Evolutionary conservation across 2,113 vertebrate species (phyloP).

Genomic region (Aegotheles bennettii): DNA sequence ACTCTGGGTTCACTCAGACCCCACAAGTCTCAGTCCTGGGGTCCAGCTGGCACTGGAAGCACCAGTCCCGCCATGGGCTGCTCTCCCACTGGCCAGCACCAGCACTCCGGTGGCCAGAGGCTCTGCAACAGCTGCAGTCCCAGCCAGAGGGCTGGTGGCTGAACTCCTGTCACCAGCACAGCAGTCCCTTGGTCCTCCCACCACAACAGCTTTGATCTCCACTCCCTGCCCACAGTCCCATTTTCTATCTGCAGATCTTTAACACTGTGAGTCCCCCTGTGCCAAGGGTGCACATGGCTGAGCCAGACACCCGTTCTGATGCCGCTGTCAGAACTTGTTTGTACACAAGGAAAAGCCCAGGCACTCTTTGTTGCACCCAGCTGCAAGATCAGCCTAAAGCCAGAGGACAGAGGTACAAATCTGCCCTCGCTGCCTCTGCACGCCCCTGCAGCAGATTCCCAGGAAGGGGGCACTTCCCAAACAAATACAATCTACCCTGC

Average conservation of each 20-base stretch:
- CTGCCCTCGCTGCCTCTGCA: neutral
- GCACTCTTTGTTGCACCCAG: neutral
- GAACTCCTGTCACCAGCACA: neutral
- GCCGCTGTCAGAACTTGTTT: neutral
- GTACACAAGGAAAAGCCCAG: neutral
- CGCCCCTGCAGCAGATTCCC: neutral
- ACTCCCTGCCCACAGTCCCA: neutral
- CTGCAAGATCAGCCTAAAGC: neutral
- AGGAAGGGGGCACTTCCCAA: neutral
- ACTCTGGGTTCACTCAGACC: neutral
- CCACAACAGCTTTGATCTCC: neutral
- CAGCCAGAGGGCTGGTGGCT: neutral
- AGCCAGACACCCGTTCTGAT: neutral
- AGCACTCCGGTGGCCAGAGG: neutral
- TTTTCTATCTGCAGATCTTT: constrained; percentile 3
- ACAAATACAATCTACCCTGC: neutral
- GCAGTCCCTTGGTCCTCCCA: neutral
- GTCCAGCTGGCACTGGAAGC: neutral
- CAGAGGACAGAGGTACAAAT: neutral
- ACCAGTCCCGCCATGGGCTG: accelerated
- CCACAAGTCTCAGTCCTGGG: neutral
- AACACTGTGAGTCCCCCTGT: neutral
- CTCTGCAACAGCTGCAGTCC: neutral
- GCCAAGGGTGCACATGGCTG: accelerated
- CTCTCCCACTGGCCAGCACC: neutral